Base-by-base conservation (phyloP, 2,113 vertebrate genomes). In the Channa maculata region DNA sequence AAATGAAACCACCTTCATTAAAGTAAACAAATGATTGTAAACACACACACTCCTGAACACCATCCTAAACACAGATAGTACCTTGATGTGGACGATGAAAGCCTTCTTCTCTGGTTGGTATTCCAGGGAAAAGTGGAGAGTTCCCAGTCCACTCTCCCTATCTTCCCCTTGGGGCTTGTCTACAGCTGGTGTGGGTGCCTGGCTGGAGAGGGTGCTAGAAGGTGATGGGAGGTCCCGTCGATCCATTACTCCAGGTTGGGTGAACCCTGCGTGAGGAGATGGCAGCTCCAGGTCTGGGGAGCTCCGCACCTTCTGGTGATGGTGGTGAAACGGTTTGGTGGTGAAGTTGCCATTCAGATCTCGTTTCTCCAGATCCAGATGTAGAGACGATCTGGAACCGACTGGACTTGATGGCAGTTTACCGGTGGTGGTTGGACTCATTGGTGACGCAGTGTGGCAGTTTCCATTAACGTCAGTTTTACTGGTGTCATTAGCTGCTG, bases 271-370 rank as follows among this genome's bases (percentile, higher is more conserved):
- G 9, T 96, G 94, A 6, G 93, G 91, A 62, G 95, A 95, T 1
- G 92, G 87, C 39, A 95, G 94, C 81, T 98, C 96, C 57, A 93
- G 73, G 65, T 96, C 95, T 62, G 96, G 94, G 51, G 96, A 94
- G 64, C 95, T 96, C 41, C 95, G 92, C 14, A 94, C 94, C 91
- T 97, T 98, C 70, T 94, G 84, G 15, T 92, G 84, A 62, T 86
- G 92, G 61, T 95, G 92, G 62, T 95, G 92, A 61, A 93, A 92
- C 4, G 91, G 84, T 58, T 93, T 94, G 62, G 84, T 90, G 53
- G 97, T 95, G 69, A 99, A 97, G 88, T 99, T 99, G 59, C 97
- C 98, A 55, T 99, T 99, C 84, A 98, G 95, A 91, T 99, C 98
- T 79, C 94, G 94, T 69, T 98, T 98, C 79, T 98, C 97, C 78